Conservation (phyloP, 2,888 invertebrate genomes). For the Lydus trimaculatus region DNA sequence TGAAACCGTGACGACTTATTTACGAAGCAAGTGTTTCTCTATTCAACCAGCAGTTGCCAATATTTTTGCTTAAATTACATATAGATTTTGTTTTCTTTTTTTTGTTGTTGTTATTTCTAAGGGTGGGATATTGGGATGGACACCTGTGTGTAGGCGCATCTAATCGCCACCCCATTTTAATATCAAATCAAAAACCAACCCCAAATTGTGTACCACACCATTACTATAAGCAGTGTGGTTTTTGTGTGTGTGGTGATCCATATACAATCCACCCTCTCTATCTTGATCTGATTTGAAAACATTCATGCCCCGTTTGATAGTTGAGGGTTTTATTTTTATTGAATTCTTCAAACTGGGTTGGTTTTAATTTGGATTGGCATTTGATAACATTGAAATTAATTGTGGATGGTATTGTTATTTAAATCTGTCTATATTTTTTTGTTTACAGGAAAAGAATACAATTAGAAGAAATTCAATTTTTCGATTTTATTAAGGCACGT, state of each 20-base stretch:
- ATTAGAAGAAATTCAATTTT: constrained; percentile 33
- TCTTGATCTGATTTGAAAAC: constrained; percentile 30
- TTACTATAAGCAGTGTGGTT: constrained; percentile 5
- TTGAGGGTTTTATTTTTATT: constrained; percentile 34
- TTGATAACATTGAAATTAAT: constrained; percentile 24
- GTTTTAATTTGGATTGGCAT: constrained; percentile 26
- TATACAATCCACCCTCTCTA: constrained; percentile 36
- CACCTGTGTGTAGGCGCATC: constrained; percentile 47
- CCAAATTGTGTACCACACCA: constrained; percentile 28
- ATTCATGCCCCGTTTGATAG: constrained; percentile 30
- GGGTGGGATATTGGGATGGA: constrained; percentile 20
- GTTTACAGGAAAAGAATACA: constrained; percentile 27
- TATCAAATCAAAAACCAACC: constrained; percentile 24
- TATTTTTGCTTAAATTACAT: background rate
- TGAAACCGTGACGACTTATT: constrained; percentile 19
- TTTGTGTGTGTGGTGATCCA: constrained; percentile 41
- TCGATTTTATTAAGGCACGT: constrained; percentile 35
- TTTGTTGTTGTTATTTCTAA: background rate
- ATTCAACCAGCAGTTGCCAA: constrained; percentile 14
- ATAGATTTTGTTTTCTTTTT: background rate
- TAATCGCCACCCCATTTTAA: constrained; percentile 39
- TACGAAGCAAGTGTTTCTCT: constrained; percentile 22
- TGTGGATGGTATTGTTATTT: constrained; percentile 23
- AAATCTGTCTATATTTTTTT: constrained; percentile 16
- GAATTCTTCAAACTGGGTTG: constrained; percentile 29